Evolutionary conservation across 1,140 invertebrate species (phyloP).

Genomic region (Aphelinus certus): DNA sequence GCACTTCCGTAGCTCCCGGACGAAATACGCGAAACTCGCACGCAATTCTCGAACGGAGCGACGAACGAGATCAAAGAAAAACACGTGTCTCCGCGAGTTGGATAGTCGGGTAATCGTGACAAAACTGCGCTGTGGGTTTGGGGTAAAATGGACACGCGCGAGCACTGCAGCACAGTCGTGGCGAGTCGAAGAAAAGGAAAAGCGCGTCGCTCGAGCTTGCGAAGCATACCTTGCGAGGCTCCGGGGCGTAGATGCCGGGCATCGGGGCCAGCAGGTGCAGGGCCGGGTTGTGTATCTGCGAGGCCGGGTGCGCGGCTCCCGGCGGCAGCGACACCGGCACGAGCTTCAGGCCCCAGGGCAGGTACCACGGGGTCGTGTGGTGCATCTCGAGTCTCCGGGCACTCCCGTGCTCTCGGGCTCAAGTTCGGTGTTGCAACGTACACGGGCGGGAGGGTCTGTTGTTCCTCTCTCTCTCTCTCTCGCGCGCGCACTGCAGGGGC

Average conservation of each 20-base stretch:
- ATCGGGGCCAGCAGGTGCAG: slow-evolving; percentile 61
- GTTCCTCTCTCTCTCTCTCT: background rate
- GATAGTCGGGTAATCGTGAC: no score
- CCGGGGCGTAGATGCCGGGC: slow-evolving; percentile 63
- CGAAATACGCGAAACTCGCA: no score
- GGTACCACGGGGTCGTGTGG: slow-evolving; percentile 63
- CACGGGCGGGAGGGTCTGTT: background rate
- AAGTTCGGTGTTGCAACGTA: background rate
- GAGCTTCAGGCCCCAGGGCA: slow-evolving; percentile 64
- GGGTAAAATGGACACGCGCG: no score
- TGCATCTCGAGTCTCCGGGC: slow-evolving; percentile 54
- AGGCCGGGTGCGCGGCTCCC: slow-evolving; percentile 58
- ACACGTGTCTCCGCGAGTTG: no score
- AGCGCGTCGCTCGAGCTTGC: background rate
- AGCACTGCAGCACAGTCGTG: no score
- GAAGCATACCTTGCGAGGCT: slow-evolving; percentile 60
- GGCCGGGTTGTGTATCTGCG: slow-evolving; percentile 60
- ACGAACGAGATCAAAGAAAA: no score
- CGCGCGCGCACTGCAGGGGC: background rate
- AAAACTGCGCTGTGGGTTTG: no score
- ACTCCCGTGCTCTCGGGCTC: no score
- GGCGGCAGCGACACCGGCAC: slow-evolving; percentile 63
- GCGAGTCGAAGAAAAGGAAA: no score
- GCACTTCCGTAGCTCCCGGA: no score
- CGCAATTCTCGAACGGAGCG: no score